Percentiles rank a stretch among this genome's conserved stretches.
Conservation (phyloP, 1,140 invertebrate genomes). For the Maconellicoccus hirsutus region DNA sequence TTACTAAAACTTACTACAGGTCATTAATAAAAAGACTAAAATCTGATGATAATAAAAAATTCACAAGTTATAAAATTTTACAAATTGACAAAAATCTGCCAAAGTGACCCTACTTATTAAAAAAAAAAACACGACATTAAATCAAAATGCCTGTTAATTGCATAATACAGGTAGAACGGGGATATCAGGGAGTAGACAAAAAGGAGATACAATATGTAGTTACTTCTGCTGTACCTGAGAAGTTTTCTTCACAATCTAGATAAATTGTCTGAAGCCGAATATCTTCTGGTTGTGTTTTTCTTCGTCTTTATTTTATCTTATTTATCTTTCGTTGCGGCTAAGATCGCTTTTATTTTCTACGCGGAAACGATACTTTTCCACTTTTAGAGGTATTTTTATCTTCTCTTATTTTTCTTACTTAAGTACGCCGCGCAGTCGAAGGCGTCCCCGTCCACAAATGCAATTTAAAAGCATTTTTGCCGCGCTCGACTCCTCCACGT, state of each 20-base stretch:
- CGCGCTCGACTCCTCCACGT: neutral
- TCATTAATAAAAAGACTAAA: too few species aligned
- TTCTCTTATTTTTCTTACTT: constrained; percentile 16
- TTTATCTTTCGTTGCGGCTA: constrained; percentile 19
- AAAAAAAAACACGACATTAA: too few species aligned
- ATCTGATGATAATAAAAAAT: too few species aligned
- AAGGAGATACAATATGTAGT: too few species aligned
- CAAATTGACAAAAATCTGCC: too few species aligned
- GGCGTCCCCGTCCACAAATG: constrained; percentile 7
- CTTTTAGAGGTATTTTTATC: constrained; percentile 19
- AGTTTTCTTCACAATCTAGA: neutral
- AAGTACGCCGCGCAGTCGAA: neutral
- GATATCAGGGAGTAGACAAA: too few species aligned
- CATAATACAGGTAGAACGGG: too few species aligned
- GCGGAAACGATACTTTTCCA: constrained; percentile 18
- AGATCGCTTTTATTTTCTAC: constrained; percentile 15
- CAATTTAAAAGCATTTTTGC: constrained; percentile 20
- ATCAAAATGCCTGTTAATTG: too few species aligned
- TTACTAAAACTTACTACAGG: too few species aligned
- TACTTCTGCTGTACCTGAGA: too few species aligned
- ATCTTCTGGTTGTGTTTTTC: neutral
- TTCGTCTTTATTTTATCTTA: constrained; percentile 14
- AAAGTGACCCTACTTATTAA: too few species aligned
- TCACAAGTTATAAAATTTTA: too few species aligned
- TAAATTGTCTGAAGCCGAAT: constrained; percentile 2